phyloP scores from a whole-genome alignment of 2,113 vertebrate species.

The Heliornis fulica region DNA sequence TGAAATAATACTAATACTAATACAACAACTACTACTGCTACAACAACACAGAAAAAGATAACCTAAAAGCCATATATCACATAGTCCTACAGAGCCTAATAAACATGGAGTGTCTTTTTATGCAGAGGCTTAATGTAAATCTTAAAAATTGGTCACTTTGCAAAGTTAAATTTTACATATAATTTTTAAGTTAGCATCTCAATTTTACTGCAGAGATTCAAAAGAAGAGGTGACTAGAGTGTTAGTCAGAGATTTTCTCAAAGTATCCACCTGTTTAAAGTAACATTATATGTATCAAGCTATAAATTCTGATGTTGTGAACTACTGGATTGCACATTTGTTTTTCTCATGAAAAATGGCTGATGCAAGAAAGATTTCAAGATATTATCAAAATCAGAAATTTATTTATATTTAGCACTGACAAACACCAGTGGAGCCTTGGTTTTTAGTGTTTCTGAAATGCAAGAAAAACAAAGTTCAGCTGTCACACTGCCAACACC shows the following conservation, averaged over 20 bases:
- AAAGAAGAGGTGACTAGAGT: neutral
- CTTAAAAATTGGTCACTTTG: neutral
- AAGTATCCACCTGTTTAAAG: neutral
- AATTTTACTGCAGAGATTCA: conserved; percentile 19
- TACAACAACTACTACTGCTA: too few species aligned
- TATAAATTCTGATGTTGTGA: neutral
- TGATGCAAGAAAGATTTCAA: neutral
- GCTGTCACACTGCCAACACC: neutral
- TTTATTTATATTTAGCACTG: neutral
- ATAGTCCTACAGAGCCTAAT: neutral
- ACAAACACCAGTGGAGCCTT: neutral
- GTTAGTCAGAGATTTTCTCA: neutral
- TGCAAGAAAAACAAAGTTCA: neutral
- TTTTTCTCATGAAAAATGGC: neutral
- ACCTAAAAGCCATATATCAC: neutral
- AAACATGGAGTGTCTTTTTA: neutral
- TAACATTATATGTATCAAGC: neutral
- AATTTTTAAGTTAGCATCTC: neutral
- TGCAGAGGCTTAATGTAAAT: neutral
- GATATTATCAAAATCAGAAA: neutral
- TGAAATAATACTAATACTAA: neutral
- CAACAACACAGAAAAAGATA: neutral
- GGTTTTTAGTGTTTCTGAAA: neutral
- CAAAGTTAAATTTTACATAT: neutral
- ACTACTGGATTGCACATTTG: neutral